Conservation (phyloP, 1,140 invertebrate species). For the Hermetia illucens region DNA sequence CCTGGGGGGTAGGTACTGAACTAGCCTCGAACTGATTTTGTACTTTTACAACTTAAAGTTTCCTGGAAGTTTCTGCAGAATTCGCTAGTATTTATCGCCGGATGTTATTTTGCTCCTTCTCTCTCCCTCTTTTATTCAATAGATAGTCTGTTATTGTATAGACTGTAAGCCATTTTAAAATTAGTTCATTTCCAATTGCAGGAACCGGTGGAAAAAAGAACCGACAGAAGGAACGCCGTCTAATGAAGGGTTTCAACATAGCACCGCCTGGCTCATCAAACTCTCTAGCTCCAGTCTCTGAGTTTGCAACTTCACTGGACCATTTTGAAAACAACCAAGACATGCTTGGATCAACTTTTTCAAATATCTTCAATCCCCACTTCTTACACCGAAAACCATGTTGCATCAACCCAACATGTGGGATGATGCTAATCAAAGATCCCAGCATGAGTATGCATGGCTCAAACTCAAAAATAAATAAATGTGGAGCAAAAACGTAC, state of each 20-base stretch:
- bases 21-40: no score
- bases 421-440: slow-evolving; percentile 14
- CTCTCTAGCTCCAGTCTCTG: slow-evolving; percentile 54
- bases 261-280: slow-evolving; percentile 46
- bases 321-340: slow-evolving; percentile 35
- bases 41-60: no score
- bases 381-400: slow-evolving; percentile 22
- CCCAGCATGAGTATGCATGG: slow-evolving; percentile 3
- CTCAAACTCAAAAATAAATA: slow-evolving; percentile 22
- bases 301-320: slow-evolving; percentile 55
- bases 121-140: slow-evolving; percentile 1
- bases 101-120: background rate
- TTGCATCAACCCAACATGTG: background rate
- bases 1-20: no score
- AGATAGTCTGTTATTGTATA: no score
- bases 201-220: slow-evolving; percentile 86
- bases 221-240: slow-evolving; percentile 74
- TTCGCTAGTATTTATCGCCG: no score
- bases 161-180: no score
- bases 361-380: slow-evolving; percentile 30
- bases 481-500: slow-evolving; percentile 32
- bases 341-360: slow-evolving; percentile 21
- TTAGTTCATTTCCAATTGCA: no score
- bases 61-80: no score
- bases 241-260: slow-evolving; percentile 93